Evolutionary conservation across 2,888 invertebrate genomes (phyloP).

Genomic region (Byasa hedistus): DNA sequence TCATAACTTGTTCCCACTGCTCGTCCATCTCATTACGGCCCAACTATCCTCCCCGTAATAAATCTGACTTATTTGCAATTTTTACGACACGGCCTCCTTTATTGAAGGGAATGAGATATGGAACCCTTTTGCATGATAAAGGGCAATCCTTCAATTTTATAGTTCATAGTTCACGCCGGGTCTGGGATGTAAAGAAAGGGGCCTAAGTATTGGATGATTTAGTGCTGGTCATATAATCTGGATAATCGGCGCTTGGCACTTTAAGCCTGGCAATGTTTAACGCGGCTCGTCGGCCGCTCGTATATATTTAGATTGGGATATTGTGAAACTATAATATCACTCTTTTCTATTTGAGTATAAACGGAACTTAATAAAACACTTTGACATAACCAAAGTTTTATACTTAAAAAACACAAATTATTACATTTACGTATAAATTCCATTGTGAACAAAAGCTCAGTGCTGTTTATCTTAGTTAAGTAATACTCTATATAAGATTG

Average conservation of each 20-base stretch:
- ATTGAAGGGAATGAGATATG: slow-evolving; percentile 65
- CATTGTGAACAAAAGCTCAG: too few species aligned
- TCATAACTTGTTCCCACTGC: slow-evolving; percentile 38
- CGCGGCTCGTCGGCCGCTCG: slow-evolving; percentile 36
- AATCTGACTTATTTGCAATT: slow-evolving; percentile 69
- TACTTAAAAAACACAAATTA: too few species aligned
- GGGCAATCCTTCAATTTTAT: slow-evolving; percentile 75
- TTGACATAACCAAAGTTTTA: too few species aligned
- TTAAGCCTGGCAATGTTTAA: slow-evolving; percentile 50
- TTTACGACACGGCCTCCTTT: slow-evolving; percentile 64
- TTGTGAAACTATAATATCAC: not conserved
- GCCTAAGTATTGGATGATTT: slow-evolving; percentile 72
- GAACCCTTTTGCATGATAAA: slow-evolving; percentile 64
- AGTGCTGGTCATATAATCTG: slow-evolving; percentile 68
- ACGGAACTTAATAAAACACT: too few species aligned
- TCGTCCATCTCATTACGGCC: slow-evolving; percentile 58
- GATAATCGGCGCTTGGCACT: slow-evolving; percentile 70
- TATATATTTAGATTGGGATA: slow-evolving; percentile 30
- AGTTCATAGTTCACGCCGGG: slow-evolving; percentile 71
- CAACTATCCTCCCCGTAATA: slow-evolving; percentile 47
- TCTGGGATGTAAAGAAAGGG: slow-evolving; percentile 53
- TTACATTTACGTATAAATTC: too few species aligned
- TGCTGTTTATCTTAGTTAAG: too few species aligned
- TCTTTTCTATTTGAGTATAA: too few species aligned
- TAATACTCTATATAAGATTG: too few species aligned